Evolutionary conservation across 1,140 invertebrate species (phyloP).

Genomic region (Chironomus tepperi): DNA sequence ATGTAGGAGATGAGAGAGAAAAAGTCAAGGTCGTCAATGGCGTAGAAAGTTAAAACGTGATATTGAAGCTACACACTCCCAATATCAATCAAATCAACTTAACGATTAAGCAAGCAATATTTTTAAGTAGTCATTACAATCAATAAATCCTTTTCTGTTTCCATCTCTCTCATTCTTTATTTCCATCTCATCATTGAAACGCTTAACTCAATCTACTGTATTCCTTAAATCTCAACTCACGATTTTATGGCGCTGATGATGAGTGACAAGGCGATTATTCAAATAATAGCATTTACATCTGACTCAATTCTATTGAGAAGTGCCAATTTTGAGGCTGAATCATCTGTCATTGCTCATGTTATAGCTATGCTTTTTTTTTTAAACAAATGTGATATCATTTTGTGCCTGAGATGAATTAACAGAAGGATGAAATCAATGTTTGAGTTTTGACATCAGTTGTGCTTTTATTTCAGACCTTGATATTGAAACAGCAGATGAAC

Average conservation of each 20-base stretch:
- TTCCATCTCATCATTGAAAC: background rate
- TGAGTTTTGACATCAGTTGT: too few species aligned
- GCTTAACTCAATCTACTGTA: background rate
- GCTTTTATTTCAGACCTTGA: too few species aligned
- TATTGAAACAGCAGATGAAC: too few species aligned
- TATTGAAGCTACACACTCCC: background rate
- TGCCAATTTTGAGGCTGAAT: too few species aligned
- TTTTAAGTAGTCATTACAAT: background rate
- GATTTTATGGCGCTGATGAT: background rate
- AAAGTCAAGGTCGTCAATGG: background rate
- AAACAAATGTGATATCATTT: too few species aligned
- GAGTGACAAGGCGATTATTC: background rate
- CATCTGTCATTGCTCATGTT: too few species aligned
- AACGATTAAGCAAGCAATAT: background rate
- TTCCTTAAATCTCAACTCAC: background rate
- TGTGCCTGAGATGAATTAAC: too few species aligned
- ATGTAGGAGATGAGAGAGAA: background rate
- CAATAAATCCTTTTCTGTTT: background rate
- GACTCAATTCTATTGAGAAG: too few species aligned
- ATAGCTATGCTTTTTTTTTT: too few species aligned
- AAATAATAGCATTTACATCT: too few species aligned
- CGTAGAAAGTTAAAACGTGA: constrained; percentile 2
- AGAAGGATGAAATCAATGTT: too few species aligned
- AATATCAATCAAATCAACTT: background rate
- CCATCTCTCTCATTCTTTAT: background rate